Evolutionary conservation across 2,797 vertebrate species (phyloP), one percentile per base, ranked within the genome.

Genomic region (Sparus aurata): DNA sequence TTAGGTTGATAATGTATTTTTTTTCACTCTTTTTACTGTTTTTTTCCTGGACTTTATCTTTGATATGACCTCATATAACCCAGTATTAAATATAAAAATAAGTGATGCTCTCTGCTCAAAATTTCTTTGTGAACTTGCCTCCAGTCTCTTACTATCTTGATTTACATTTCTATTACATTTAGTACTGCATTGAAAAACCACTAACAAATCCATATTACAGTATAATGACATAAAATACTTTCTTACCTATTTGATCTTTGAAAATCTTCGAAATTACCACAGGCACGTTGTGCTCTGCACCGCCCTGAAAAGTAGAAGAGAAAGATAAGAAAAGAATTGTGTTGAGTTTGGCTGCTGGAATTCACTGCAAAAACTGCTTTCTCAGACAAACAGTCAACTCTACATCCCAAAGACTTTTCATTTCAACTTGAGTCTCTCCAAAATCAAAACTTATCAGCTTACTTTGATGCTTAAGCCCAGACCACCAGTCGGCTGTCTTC

Each of bases 381-480:
- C 63, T 46, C 30, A 62, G 15, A 75, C 55, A 77, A 66, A 68
- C 49, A 69, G 69, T 54, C 73, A 80, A 77, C 60, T 83, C 25
- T 52, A 58, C 76, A 57, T 54, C 43, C 72, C 49, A 88, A 83
- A 69, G 67, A 59, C 61, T 69, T 85, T 83, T 86, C 58, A 82
- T 79, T 83, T 66, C 57, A 50, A 79, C 60, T 80, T 72, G 12
- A 72, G 27, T 79, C 63, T 68, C 41, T 60, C 20, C 58, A 75
- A 47, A 79, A 89, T 83, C 50, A 89, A 82, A 87, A 77, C 52
- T 41, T 60, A 77, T 76, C 38, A 75, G 76, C 96, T 89, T 96
- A 99, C 98, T 97, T 99, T 99, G 94, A 99, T 97, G 93, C 98
- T 99, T 88, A 99, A 94, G 92, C 98, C 98, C 94, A 99, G 95